These are phyloP conservation scores for Baryphthengus martii DNA, from an alignment of 2,113 vertebrate species.

Conservation along the genomic window DNA sequence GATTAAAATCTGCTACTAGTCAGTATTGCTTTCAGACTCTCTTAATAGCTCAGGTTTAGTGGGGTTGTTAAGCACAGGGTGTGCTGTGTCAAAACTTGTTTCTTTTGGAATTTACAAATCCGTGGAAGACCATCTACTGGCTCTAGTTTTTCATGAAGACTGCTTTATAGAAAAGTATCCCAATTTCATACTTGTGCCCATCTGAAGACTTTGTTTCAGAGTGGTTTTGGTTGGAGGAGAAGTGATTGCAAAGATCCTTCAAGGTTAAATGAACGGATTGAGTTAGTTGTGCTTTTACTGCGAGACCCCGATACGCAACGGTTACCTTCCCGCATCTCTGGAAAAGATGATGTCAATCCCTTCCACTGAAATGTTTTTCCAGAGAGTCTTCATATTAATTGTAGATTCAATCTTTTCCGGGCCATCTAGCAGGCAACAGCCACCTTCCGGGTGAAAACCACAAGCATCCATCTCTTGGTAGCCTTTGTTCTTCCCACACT, in stretches of 20 bases:
- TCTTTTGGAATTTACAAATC: conserved; percentile 25
- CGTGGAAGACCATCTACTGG: neutral
- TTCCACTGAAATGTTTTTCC: conserved; percentile 56
- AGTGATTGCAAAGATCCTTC: neutral
- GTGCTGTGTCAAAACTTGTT: conserved; percentile 12
- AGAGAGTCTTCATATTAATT: conserved; percentile 77
- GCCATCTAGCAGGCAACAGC: conserved; percentile 77
- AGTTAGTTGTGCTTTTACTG: neutral
- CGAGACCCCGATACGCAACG: accelerated
- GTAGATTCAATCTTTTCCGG: conserved; percentile 77
- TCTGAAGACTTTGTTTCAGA: neutral
- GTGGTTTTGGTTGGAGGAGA: neutral
- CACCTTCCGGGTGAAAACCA: conserved; percentile 72
- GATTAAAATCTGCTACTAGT: conserved; percentile 43
- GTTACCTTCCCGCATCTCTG: conserved; percentile 84
- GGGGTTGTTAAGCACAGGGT: neutral
- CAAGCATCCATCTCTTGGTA: conserved; percentile 78
- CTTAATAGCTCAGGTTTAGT: neutral
- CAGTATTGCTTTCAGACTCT: conserved; percentile 8
- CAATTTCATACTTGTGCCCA: neutral
- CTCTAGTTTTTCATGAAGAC: neutral
- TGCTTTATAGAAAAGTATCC: neutral
- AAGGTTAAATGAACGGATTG: neutral
- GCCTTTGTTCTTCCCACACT: conserved; percentile 81
- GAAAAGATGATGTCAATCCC: conserved; percentile 76